phyloP scores from a whole-genome alignment of 1,140 invertebrate species.

The Hypsibius dujardini region DNA sequence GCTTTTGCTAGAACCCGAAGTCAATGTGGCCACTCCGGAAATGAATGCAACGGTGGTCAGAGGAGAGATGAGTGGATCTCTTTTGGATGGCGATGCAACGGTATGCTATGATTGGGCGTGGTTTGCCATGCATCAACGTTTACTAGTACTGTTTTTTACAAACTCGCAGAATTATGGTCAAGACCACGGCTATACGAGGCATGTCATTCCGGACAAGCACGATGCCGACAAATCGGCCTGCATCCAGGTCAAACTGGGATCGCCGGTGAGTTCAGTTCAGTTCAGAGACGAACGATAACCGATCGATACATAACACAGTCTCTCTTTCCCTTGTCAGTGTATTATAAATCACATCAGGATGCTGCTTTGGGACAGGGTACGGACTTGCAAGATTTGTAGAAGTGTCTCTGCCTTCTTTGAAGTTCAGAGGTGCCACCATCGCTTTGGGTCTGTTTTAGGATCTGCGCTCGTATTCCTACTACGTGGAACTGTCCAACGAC shows the following conservation, averaged over 20 bases:
- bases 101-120: background rate
- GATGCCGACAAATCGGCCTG: conserved; percentile 36
- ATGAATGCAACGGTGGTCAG: conserved; percentile 60
- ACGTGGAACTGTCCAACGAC: conserved; percentile 86
- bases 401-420: conserved; percentile 19
- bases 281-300: background rate
- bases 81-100: conserved; percentile 62
- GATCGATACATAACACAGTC: background rate
- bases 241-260: conserved; percentile 69
- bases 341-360: conserved; percentile 85
- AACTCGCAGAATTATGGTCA: conserved; percentile 62
- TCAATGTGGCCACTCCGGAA: conserved; percentile 65
- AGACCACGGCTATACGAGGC: conserved; percentile 75
- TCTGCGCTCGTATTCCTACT: conserved; percentile 69
- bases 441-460: conserved; percentile 34
- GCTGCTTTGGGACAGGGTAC: conserved; percentile 66
- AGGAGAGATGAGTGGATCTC: conserved; percentile 64
- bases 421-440: too few relatives aligned
- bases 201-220: conserved; percentile 64
- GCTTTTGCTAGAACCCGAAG: conserved; percentile 50
- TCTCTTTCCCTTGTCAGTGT: too few relatives aligned
- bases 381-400: background rate
- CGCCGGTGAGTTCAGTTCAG: conserved; percentile 34
- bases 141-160: background rate
- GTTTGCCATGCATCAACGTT: background rate